Conservation (phyloP, 1,140 invertebrate genomes). For the Nasonia longicornis region DNA sequence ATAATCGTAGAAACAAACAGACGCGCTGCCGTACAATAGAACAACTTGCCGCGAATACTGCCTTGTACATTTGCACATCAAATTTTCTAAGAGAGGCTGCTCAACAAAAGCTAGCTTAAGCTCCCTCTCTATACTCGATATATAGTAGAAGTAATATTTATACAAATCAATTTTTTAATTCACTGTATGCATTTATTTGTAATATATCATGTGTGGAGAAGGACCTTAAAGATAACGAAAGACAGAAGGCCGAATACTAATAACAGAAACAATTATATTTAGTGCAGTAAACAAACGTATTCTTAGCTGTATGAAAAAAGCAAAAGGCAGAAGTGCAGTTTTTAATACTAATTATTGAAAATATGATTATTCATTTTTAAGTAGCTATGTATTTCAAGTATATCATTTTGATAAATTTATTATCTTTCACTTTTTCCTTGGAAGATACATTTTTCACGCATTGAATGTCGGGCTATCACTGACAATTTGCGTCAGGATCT, state of each 20-base stretch:
- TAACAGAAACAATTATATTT: conserved; percentile 30
- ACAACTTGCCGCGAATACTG: not conserved
- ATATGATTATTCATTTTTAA: not conserved
- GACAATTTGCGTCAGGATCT: conserved; percentile 1
- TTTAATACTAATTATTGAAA: not conserved
- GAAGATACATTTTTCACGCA: not conserved
- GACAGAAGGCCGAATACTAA: conserved; percentile 27
- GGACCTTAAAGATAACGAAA: not conserved
- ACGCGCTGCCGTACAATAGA: not conserved
- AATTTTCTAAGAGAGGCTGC: conserved; percentile 17
- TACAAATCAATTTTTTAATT: too few species aligned
- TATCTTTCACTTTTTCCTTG: not conserved
- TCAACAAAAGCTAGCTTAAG: too few species aligned
- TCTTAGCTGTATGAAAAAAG: conserved; percentile 14
- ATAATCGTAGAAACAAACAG: not conserved
- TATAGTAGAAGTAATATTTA: too few species aligned
- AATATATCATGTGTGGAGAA: too few species aligned
- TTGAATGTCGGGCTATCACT: conserved; percentile 10
- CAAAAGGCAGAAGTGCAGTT: not conserved
- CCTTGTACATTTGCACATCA: conserved; percentile 18
- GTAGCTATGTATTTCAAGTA: not conserved
- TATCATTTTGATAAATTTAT: not conserved
- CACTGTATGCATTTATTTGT: too few species aligned
- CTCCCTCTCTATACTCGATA: too few species aligned
- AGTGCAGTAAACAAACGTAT: conserved; percentile 3